These are phyloP conservation scores for Antitype chi DNA, from an alignment of 2,888 invertebrate species.

Conservation along the genomic window DNA sequence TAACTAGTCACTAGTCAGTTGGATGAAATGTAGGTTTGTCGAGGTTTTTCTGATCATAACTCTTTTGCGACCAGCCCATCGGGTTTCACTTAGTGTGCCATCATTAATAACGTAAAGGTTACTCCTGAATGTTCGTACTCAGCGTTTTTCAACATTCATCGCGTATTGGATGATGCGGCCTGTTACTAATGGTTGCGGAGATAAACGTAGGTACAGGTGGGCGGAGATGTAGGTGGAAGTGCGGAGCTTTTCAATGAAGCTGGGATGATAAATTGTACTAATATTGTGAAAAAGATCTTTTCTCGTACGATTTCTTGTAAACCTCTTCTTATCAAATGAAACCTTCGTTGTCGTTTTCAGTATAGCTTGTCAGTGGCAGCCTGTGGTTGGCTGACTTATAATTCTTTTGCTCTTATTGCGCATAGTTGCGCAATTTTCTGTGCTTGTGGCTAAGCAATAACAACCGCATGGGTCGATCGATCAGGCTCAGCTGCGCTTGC, in stretches of 20 bases:
- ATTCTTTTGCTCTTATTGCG: not conserved
- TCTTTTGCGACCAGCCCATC: slow-evolving; percentile 22
- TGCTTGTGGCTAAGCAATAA: too few relatives aligned
- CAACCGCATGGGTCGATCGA: too few relatives aligned
- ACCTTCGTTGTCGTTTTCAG: not conserved
- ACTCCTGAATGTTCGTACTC: slow-evolving; percentile 43
- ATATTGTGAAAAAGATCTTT: slow-evolving; percentile 19
- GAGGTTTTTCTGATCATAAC: slow-evolving; percentile 24
- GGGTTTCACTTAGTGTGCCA: slow-evolving; percentile 62
- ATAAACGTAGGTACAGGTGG: slow-evolving; percentile 25
- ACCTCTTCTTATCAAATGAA: not conserved
- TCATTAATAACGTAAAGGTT: slow-evolving; percentile 67
- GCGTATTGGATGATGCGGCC: slow-evolving; percentile 50
- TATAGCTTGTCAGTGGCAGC: not conserved
- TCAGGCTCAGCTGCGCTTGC: too few relatives aligned
- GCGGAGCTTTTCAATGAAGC: slow-evolving; percentile 31
- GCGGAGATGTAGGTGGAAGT: not conserved
- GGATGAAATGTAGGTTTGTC: too few relatives aligned
- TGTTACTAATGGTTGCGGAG: slow-evolving; percentile 36
- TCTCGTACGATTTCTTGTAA: not conserved
- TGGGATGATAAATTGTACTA: slow-evolving; percentile 40
- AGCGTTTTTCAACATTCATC: slow-evolving; percentile 49
- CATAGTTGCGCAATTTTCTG: not conserved
- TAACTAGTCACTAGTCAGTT: too few relatives aligned
- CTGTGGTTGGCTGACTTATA: not conserved